These are phyloP conservation scores for Amaurobius ferox DNA, from an alignment of 2,888 invertebrate genomes.

Conservation along the genomic window DNA sequence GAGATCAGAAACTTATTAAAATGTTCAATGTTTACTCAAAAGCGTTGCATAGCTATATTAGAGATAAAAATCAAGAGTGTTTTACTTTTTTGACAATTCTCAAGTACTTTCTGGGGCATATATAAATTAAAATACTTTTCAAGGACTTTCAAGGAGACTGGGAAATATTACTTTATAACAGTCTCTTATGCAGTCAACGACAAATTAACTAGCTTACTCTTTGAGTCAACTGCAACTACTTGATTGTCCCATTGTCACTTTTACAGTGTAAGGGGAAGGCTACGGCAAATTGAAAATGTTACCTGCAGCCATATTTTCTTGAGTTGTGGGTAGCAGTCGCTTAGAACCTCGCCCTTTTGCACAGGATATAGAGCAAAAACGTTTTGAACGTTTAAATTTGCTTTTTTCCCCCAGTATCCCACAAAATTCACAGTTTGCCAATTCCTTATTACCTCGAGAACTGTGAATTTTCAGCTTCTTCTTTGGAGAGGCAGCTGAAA, in stretches of 20 bases:
- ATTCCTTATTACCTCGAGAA: conserved; percentile 65
- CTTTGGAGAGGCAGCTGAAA: conserved; percentile 54
- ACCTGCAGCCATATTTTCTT: conserved; percentile 63
- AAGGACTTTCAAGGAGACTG: too few relatives aligned
- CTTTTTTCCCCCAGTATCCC: conserved; percentile 83
- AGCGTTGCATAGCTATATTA: too few relatives aligned
- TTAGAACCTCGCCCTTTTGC: conserved; percentile 81
- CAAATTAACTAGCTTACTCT: neutral
- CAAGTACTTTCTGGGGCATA: too few relatives aligned
- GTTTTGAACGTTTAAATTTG: conserved; percentile 85
- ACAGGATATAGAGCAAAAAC: conserved; percentile 87
- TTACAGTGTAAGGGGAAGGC: neutral
- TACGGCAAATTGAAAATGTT: conserved; percentile 43
- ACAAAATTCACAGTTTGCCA: conserved; percentile 83
- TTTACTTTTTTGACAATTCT: too few relatives aligned
- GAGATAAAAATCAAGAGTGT: too few relatives aligned
- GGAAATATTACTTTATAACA: neutral
- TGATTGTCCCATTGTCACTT: neutral
- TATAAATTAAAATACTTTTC: too few relatives aligned
- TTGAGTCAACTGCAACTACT: neutral
- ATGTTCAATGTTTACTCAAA: too few relatives aligned
- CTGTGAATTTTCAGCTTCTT: conserved; percentile 71
- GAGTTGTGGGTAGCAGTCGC: conserved; percentile 75
- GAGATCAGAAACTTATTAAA: too few relatives aligned
- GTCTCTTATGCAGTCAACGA: neutral